phyloP scores from a whole-genome alignment of 1,140 invertebrate genomes.

The Drosophila nasuta region DNA sequence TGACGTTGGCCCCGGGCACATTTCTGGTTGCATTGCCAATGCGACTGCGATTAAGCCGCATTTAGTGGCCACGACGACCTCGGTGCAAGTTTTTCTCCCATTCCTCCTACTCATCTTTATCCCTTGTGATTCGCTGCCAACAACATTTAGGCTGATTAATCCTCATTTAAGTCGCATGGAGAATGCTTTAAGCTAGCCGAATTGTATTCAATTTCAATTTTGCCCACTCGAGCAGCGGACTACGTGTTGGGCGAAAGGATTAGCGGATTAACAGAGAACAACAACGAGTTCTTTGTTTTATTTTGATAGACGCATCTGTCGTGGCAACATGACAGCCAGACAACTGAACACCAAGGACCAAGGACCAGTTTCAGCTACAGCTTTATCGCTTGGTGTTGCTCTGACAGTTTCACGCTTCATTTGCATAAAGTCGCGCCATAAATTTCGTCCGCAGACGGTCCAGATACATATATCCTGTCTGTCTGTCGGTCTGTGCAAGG shows the following conservation, averaged over 20 bases:
- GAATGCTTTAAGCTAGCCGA: conserved; percentile 17
- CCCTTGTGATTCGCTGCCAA: background rate
- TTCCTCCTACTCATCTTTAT: background rate
- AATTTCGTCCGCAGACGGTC: conserved; percentile 63
- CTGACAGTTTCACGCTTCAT: conserved; percentile 63
- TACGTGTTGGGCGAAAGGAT: conserved; percentile 64
- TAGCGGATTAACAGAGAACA: conserved; percentile 54
- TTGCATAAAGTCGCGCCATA: conserved; percentile 76
- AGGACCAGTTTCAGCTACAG: background rate
- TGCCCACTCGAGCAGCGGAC: conserved; percentile 42
- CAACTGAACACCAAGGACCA: conserved; percentile 7
- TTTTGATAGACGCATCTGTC: conserved; percentile 41
- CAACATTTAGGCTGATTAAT: conserved; percentile 61
- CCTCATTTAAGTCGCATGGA: conserved; percentile 26
- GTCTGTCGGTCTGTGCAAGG: conserved; percentile 6
- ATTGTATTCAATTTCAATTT: conserved; percentile 64
- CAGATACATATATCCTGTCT: conserved; percentile 30
- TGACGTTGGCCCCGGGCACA: conserved; percentile 27
- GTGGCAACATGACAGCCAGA: conserved; percentile 47
- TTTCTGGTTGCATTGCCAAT: conserved; percentile 27
- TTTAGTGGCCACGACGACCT: conserved; percentile 24
- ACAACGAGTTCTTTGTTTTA: conserved; percentile 64
- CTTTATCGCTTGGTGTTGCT: conserved; percentile 13
- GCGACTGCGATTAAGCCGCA: conserved; percentile 22
- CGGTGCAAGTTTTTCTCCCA: background rate